Percentiles rank a stretch among this genome's conserved stretches.
Conservation (phyloP, 2,888 invertebrate genomes). For the Lithosia quadra region DNA sequence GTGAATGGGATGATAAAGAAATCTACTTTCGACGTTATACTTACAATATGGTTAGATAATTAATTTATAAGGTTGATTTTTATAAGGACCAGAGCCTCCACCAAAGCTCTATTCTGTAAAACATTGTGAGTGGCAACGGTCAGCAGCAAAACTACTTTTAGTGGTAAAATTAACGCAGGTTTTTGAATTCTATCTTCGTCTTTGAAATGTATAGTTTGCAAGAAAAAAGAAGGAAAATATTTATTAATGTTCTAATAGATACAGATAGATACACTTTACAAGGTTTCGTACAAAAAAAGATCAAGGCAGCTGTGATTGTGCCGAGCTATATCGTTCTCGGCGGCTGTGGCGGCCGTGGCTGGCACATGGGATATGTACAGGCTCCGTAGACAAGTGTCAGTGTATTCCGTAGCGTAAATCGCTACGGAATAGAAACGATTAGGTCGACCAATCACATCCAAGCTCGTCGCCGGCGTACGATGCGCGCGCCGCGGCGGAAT, state of each 20-base stretch:
- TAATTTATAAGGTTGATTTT: not conserved
- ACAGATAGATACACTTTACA: too few relatives aligned
- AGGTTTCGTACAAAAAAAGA: too few relatives aligned
- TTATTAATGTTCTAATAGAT: too few relatives aligned
- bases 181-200: not conserved
- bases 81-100: not conserved
- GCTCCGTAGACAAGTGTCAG: too few relatives aligned
- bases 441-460: too few relatives aligned
- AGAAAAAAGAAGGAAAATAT: too few relatives aligned
- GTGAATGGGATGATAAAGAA: conserved; percentile 10
- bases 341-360: too few relatives aligned
- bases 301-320: not conserved
- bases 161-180: not conserved
- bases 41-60: not conserved
- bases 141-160: not conserved
- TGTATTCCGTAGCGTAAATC: too few relatives aligned
- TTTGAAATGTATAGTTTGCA: not conserved
- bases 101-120: too few relatives aligned
- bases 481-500: too few relatives aligned
- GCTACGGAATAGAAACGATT: too few relatives aligned
- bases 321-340: not conserved
- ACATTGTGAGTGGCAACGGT: not conserved
- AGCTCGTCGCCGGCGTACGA: too few relatives aligned
- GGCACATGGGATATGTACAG: not conserved
- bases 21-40: conserved; percentile 3